Evolutionary conservation across 2,888 invertebrate species (phyloP).

Genomic region (Drosophila subsilvestris): DNA sequence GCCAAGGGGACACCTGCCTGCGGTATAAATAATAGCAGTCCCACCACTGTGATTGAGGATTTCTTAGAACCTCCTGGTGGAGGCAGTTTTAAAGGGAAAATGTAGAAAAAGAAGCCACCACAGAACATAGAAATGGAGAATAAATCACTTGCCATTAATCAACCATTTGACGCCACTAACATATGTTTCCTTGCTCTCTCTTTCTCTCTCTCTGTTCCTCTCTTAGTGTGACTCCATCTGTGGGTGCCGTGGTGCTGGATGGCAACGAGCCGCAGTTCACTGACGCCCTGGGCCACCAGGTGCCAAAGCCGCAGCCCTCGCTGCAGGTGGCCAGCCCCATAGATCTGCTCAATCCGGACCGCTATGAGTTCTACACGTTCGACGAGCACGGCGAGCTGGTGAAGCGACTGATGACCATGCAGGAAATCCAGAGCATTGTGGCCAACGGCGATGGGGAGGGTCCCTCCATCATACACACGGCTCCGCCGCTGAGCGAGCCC

Average conservation of each 20-base stretch:
- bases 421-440: constrained; percentile 93
- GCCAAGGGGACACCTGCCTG: constrained; percentile 9
- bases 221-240: constrained; percentile 87
- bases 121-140: neutral
- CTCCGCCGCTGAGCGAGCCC: constrained; percentile 83
- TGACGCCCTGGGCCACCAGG: constrained; percentile 88
- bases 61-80: too few species aligned
- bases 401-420: constrained; percentile 92
- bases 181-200: constrained; percentile 24
- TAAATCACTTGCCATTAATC: constrained; percentile 56
- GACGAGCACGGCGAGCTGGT: constrained; percentile 93
- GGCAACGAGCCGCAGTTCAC: constrained; percentile 87
- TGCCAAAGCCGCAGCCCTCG: constrained; percentile 87
- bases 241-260: constrained; percentile 87
- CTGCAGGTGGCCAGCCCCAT: constrained; percentile 91
- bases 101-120: too few species aligned
- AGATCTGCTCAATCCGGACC: constrained; percentile 91
- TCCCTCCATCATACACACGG: constrained; percentile 82
- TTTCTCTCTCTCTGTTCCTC: constrained; percentile 1
- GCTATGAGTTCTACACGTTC: constrained; percentile 94
- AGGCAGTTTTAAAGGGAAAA: too few species aligned
- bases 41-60: too few species aligned
- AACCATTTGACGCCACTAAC: constrained; percentile 48
- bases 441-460: constrained; percentile 91
- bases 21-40: constrained; percentile 12